Evolutionary conservation across 2,113 vertebrate species (phyloP).

Genomic region (Dendrocopos noguchii): DNA sequence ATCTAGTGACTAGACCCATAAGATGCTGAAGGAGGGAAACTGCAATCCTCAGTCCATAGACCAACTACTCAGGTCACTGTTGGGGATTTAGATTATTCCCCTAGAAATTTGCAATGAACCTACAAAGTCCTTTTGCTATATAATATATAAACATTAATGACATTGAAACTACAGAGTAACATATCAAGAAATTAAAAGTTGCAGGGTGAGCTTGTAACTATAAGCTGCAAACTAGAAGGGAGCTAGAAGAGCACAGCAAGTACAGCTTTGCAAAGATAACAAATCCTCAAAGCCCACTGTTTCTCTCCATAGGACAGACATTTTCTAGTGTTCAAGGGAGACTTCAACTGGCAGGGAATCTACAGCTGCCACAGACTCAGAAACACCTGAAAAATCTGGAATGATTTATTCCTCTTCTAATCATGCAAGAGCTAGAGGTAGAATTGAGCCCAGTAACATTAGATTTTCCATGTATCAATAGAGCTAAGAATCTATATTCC

Average conservation of each 20-base stretch:
- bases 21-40: not conserved
- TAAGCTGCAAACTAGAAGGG: not conserved
- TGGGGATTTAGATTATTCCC: not conserved
- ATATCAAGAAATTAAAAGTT: not conserved
- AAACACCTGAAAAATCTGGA: not conserved
- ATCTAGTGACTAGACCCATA: not conserved
- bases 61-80: not conserved
- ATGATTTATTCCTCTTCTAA: constrained; percentile 26
- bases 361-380: not conserved
- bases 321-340: not conserved
- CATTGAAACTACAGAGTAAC: not conserved
- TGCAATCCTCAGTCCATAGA: not conserved
- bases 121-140: not conserved
- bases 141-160: not conserved
- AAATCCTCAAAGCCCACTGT: not conserved
- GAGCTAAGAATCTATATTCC: constrained; percentile 29
- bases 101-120: not conserved
- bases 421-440: not conserved
- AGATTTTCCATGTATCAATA: constrained; percentile 50
- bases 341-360: not conserved
- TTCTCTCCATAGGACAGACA: not conserved
- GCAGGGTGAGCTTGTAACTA: not conserved
- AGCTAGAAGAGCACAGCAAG: not conserved
- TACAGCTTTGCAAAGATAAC: not conserved
- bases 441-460: not conserved